A percentile compares a stretch with the other conserved stretches of the same genome.
Conservation (phyloP, 2,113 vertebrate genomes). For the Archilochus colubris region DNA sequence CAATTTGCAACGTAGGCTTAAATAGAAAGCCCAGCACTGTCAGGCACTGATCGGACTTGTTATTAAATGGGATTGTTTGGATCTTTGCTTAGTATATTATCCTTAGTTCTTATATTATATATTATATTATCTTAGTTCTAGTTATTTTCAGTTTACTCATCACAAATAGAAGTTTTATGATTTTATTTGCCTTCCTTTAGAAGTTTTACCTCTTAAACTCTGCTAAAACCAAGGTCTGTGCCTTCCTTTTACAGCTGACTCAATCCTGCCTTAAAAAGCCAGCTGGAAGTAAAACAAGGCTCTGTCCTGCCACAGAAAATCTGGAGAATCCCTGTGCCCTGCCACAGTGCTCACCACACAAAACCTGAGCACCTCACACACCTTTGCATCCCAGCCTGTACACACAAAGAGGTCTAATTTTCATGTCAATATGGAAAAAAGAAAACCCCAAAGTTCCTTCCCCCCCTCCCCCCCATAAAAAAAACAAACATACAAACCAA, state of each 20-base stretch:
- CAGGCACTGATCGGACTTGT: background rate
- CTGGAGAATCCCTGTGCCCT: background rate
- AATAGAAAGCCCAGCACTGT: background rate
- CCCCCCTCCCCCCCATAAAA: too few species aligned
- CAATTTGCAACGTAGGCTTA: background rate
- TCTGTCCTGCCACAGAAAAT: background rate
- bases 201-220: background rate
- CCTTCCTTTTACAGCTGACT: background rate
- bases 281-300: background rate
- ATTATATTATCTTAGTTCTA: too few species aligned
- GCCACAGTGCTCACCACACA: too few species aligned
- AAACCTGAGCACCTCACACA: background rate
- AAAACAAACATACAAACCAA: too few species aligned
- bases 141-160: background rate
- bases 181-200: background rate
- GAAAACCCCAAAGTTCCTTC: too few species aligned
- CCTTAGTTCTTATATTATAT: background rate
- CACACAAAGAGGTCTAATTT: background rate
- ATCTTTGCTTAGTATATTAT: background rate
- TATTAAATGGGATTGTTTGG: background rate
- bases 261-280: background rate
- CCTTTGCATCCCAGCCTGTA: background rate
- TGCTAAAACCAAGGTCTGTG: background rate
- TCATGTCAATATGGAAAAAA: background rate
- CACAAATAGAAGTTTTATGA: background rate